Conservation (phyloP, 2,888 invertebrate genomes). For the Cataglyphis albicans region DNA sequence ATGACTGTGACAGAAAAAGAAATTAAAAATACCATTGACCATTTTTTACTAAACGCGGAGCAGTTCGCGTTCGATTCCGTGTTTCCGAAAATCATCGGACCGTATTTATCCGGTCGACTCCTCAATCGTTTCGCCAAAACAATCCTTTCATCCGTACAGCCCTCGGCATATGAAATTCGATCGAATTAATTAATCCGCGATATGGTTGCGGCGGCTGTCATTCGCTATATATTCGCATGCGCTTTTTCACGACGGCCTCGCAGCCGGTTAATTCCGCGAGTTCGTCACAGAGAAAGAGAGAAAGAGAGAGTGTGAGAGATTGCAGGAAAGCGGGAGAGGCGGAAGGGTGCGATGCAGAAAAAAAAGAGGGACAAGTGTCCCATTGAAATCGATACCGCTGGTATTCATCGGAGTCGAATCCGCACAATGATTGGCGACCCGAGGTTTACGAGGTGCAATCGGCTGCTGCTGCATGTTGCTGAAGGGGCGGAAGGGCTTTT, state of each 20-base stretch:
- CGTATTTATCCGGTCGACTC: conserved; percentile 43
- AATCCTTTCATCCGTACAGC: conserved; percentile 44
- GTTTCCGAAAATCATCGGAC: conserved; percentile 33
- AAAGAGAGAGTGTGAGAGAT: background rate
- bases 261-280: conserved; percentile 35
- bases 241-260: conserved; percentile 32
- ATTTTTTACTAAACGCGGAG: conserved; percentile 30
- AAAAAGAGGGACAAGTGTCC: conserved; percentile 65
- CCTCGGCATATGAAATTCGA: conserved; percentile 54
- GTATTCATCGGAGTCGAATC: conserved; percentile 68
- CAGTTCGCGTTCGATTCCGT: background rate
- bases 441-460: conserved; percentile 21
- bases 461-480: background rate
- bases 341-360: conserved; percentile 25
- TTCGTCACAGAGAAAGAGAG: conserved; percentile 11
- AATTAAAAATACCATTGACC: conserved; percentile 29
- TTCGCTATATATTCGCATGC: conserved; percentile 18
- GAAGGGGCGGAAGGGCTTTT: background rate
- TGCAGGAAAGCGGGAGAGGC: conserved; percentile 15
- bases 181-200: conserved; percentile 57
- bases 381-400: conserved; percentile 67
- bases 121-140: conserved; percentile 52
- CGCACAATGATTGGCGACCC: conserved; percentile 31
- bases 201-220: conserved; percentile 6
- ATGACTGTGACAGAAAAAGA: conserved; percentile 26